phyloP scores from a whole-genome alignment of 2,888 invertebrate genomes.

The Parochlus steinenii region DNA sequence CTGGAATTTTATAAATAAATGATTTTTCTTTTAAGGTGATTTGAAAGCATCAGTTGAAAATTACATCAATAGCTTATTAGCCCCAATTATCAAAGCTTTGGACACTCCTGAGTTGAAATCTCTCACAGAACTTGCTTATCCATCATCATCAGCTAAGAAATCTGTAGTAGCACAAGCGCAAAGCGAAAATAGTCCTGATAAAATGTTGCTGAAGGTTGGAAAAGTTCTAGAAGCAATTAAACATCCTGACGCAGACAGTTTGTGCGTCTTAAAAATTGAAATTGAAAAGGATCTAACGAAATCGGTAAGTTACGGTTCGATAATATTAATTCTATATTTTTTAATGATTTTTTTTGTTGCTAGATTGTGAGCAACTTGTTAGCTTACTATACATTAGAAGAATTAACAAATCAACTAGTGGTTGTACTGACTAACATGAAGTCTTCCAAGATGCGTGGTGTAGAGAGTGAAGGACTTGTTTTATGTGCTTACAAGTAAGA shows the following conservation, averaged over 20 bases:
- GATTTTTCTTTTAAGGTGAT: no score
- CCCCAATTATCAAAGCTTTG: constrained; percentile 77
- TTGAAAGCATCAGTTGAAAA: constrained; percentile 71
- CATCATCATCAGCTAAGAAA: constrained; percentile 45
- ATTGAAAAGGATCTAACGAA: constrained; percentile 58
- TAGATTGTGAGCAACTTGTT: constrained; percentile 75
- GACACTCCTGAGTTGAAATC: constrained; percentile 49
- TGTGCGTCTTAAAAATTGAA: constrained; percentile 88
- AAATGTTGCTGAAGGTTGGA: constrained; percentile 77
- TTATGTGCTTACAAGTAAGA: constrained; percentile 68
- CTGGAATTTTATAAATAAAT: no score
- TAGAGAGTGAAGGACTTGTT: constrained; percentile 86
- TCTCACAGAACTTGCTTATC: constrained; percentile 71
- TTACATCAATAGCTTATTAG: constrained; percentile 71
- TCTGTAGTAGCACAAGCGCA: constrained; percentile 25
- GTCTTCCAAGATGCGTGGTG: constrained; percentile 88
- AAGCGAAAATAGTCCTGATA: constrained; percentile 46
- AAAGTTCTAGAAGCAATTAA: constrained; percentile 64
- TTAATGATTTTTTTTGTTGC: not conserved
- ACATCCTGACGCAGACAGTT: constrained; percentile 83
- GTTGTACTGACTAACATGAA: constrained; percentile 93
- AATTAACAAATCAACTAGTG: constrained; percentile 78
- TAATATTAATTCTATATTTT: not conserved
- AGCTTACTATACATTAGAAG: constrained; percentile 74
- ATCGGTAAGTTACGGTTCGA: constrained; percentile 26